Evolutionary conservation across 1,140 invertebrate species (phyloP), one percentile per base, ranked within the genome.

Genomic region (Paralvinella palmiformis): DNA sequence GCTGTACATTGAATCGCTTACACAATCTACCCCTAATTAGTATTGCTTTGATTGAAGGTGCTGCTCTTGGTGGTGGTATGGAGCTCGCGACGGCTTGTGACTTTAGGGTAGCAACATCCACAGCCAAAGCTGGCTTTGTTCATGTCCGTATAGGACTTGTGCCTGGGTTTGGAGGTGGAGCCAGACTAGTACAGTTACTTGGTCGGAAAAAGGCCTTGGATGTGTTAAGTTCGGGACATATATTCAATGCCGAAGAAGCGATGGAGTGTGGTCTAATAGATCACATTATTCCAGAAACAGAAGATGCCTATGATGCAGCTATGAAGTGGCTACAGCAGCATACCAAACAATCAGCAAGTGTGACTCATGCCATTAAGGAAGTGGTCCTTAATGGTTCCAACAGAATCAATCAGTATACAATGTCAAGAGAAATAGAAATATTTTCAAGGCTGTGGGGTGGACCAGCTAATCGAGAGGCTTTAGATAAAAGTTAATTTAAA

Each of bases 11-110:
- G 17, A 71, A 72, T 20, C 71, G 79, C 22, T 72, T 87, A 0
- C 74, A 77, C 33, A 73, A 73, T 2, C 69, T 87, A 31, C 84
- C 85, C 0, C 56, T 87, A 17, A 79, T 81, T 10, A 78, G 81
- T 36, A 81, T 86, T 13, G 83, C 82, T 45, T 65, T 85, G 10
- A 73, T 86, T 22, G 69, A 85, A 64, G 86, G 86, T 20, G 72
- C 59, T 59, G 84, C 85, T 1, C 60, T 87, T 1, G 86, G 86
- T 20, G 86, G 86, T 22, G 86, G 86, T 17, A 84, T 85, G 4
- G 86, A 87, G 73, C 63, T 87, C 3, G 69, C 81, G 0, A 79
- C 83, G 4, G 76, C 79, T n/a, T 85, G 84, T 72, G 86, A 87
- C 70, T 85, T 83, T 64, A 75, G 86, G 3, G 59, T 86, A 5